Base-by-base conservation (phyloP, 2,113 vertebrate genomes). In the Cheilinus undulatus region DNA sequence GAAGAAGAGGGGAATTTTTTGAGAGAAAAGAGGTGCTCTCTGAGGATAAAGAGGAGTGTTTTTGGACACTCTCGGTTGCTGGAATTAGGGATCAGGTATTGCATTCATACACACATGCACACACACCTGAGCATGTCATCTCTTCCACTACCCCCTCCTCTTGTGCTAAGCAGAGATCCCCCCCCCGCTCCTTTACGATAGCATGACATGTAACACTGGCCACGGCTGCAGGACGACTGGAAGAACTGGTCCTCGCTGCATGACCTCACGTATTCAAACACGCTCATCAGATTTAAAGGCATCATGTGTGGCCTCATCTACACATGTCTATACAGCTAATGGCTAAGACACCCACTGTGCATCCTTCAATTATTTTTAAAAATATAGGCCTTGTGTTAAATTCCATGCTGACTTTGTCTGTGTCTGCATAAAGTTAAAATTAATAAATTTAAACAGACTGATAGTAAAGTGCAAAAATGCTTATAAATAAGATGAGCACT, bases 171-270 rank as follows among this genome's bases (percentile, higher is more conserved):
- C 54, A 50, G 27, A 74, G 64, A 69, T 63, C 76, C 82, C 75
- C 3, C 86, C 78, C 83, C 49, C 56, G 32, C 71, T 76, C 73
- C 61, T 84, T 64, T 80, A 85, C 68, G 82, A 83, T 79, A 86
- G 70, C 81, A 63, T 76, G 85, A 93, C 89, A 88, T 51, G 76
- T 74, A 75, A 45, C 42, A 77, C 85, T 82, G 87, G 90, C 73
- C 88, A 89, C 32, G 43, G 58, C 56, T 83, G 95, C 93, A 92
- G 92, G 91, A 91, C 94, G 95, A 95, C 96, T 95, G 94, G 95
- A 96, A 95, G 94, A 96, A 96, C 95, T 92, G 95, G 95, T 97
- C 95, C 91, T 94, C 89, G 91, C 89, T 91, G 94, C 93, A 80
- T 65, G 84, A 91, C 91, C 94, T 94, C 56, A 56, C 69, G 66